Conservation (phyloP, 2,888 invertebrate species). For the Cabera pusaria region DNA sequence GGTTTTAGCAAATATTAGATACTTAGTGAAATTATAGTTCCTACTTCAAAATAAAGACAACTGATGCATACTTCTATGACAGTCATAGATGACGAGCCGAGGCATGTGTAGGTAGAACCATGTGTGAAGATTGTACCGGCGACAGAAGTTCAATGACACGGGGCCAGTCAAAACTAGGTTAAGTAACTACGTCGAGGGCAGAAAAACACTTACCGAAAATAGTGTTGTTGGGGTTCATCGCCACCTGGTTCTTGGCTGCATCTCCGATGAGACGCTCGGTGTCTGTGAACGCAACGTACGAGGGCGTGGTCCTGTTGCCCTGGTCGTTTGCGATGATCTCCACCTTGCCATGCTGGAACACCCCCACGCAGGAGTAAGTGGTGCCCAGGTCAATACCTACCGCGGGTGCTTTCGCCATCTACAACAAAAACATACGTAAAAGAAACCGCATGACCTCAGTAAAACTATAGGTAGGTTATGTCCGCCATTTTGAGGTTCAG, state of each 20-base stretch:
- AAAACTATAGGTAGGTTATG: slow-evolving; percentile 24
- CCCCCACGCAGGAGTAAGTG: slow-evolving; percentile 97
- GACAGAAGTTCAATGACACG: slow-evolving; percentile 2
- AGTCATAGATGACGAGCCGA: too few relatives aligned
- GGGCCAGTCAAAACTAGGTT: background rate
- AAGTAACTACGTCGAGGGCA: too few relatives aligned
- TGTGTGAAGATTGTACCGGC: background rate
- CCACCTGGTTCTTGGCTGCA: slow-evolving; percentile 92
- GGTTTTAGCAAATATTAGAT: too few relatives aligned
- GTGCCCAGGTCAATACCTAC: slow-evolving; percentile 98
- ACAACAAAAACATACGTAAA: slow-evolving; percentile 42
- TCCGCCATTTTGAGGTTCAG: slow-evolving; percentile 27
- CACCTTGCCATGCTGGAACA: slow-evolving; percentile 95
- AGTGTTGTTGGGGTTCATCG: slow-evolving; percentile 95
- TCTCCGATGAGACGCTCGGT: slow-evolving; percentile 92
- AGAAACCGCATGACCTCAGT: too few relatives aligned
- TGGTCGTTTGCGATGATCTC: slow-evolving; percentile 96
- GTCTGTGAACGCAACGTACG: slow-evolving; percentile 93
- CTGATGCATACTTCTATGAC: too few relatives aligned
- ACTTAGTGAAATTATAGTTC: too few relatives aligned
- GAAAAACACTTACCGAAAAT: slow-evolving; percentile 87
- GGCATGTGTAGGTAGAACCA: background rate
- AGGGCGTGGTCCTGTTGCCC: slow-evolving; percentile 94
- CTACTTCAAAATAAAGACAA: too few relatives aligned
- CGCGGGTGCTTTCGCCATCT: slow-evolving; percentile 91